These are phyloP conservation scores for Tetramorium simillimum DNA, from an alignment of 1,140 invertebrate species.

Conservation along the genomic window DNA sequence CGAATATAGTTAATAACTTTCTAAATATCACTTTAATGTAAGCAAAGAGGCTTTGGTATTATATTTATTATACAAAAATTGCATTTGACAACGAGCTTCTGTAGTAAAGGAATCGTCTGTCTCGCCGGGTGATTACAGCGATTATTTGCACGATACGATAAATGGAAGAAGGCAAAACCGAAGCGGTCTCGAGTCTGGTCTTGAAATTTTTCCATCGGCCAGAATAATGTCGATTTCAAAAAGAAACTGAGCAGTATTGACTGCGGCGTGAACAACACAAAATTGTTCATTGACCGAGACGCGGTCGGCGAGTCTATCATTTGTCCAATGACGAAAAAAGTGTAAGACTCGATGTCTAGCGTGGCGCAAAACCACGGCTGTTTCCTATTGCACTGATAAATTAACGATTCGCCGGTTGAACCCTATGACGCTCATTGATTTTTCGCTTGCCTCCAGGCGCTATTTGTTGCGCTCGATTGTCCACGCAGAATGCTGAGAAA, in stretches of 20 bases:
- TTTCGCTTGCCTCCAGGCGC: conserved; percentile 12
- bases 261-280: conserved; percentile 64
- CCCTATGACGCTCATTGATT: conserved; percentile 6
- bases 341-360: background rate
- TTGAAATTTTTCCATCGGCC: background rate
- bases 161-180: conserved; percentile 10
- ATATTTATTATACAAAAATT: background rate
- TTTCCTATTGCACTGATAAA: conserved; percentile 38
- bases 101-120: background rate
- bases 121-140: background rate
- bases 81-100: conserved; percentile 6
- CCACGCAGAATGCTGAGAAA: conserved; percentile 4
- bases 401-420: conserved; percentile 4
- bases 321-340: background rate
- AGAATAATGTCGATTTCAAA: background rate
- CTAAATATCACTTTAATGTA: background rate
- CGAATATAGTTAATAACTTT: background rate
- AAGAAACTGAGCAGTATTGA: background rate
- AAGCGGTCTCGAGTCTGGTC: background rate
- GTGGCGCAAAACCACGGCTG: background rate
- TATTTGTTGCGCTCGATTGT: conserved; percentile 17
- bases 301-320: conserved; percentile 25
- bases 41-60: background rate
- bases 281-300: conserved; percentile 70
- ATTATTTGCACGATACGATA: background rate